Percentiles rank a stretch among this genome's conserved stretches.
Evolutionary conservation across 2,113 vertebrate genomes (phyloP).

Genomic region (Campylomormyrus numenius): DNA sequence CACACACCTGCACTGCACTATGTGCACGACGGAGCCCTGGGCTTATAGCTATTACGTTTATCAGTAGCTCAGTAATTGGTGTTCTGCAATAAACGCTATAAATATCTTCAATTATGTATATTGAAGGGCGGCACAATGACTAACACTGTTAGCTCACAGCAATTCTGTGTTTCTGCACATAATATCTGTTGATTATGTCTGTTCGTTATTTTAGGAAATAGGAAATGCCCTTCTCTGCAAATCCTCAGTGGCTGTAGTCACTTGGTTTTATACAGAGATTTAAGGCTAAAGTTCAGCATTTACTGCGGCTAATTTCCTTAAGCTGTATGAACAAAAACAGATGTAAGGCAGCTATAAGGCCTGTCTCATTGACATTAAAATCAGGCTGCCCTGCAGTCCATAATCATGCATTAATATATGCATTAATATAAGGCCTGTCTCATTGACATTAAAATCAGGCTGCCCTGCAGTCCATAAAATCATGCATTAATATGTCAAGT

Average conservation of each 20-base stretch:
- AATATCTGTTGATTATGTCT: background rate
- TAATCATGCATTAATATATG: too few species aligned
- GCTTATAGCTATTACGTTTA: background rate
- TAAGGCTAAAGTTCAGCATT: background rate
- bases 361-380: background rate
- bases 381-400: too few species aligned
- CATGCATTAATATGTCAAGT: too few species aligned
- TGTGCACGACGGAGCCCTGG: background rate
- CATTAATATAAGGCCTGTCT: too few species aligned
- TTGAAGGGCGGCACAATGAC: background rate
- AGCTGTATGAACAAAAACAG: background rate
- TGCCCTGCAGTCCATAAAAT: too few species aligned
- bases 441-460: too few species aligned
- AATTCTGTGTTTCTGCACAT: background rate
- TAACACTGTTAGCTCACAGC: background rate
- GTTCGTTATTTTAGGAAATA: background rate
- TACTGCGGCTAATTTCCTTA: background rate
- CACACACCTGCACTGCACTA: background rate
- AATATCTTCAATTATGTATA: background rate
- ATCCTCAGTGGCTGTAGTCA: background rate
- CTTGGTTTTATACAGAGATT: background rate
- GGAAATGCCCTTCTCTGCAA: background rate
- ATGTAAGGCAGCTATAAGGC: background rate
- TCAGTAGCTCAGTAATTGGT: background rate
- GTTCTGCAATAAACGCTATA: background rate